Base-by-base conservation (phyloP, 2,113 vertebrate species). In the Corydoras sp. region DNA sequence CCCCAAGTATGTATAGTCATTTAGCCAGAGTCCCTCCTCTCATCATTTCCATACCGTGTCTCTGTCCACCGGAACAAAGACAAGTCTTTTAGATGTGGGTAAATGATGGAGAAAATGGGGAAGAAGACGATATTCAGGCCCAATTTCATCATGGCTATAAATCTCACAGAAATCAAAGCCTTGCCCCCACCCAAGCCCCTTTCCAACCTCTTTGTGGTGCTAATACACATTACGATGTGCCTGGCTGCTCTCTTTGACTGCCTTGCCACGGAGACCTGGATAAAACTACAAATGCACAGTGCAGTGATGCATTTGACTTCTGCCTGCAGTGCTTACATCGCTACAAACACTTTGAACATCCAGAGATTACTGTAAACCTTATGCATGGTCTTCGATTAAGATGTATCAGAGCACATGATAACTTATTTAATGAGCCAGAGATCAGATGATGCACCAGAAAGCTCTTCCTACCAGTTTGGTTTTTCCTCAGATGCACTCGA, bases 161-260 rank as follows among this genome's bases (percentile, higher is more conserved):
- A 91, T 91, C 89, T 90, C 71, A 0, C 79, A 71, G 80, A 87
- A 88, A 90, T 89, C 88, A 90, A 91, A 90, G 87, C 78, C 82
- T 61, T 30, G 79, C 73, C 74, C 65, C 66, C 56, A 49, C 75
- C 76, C 65, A 0, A 70, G 80, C 77, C 81, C 81, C 80, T 81
- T 75, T 75, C 43, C 69, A 73, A n/a, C 29, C 72, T 69, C 68
- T 87, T 91, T 91, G 88, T 91, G 85, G 88, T 90, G 90, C 84
- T 88, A 90, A 90, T 90, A 76, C 86, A 81, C 81, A 87, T 91
- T 90, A 91, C 82, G 72, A 72, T 76, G 82, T 65, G 86, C 85
- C 84, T 88, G 87, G 86, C 84, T 89, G 88, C 83, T 80, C 81
- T 43, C 89, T 90, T 91, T 91, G 87, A 90, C 79, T 9, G 79